Conservation (phyloP, 2,888 invertebrate genomes). For the Drosophila conformis region DNA sequence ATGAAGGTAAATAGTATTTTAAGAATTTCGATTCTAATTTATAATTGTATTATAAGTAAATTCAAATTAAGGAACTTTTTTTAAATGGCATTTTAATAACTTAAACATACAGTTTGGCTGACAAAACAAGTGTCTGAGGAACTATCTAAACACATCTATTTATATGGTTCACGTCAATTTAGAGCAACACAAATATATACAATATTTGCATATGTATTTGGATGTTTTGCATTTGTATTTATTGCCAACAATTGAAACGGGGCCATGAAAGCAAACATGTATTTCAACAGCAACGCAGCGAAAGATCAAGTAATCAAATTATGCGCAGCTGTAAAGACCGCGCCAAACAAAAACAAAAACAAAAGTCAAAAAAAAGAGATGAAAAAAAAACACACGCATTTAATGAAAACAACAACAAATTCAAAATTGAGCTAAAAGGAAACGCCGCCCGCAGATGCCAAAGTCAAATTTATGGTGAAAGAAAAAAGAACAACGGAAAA, state of each 20-base stretch:
- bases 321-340: conserved; percentile 48
- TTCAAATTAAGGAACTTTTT: background rate
- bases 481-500: conserved; percentile 22
- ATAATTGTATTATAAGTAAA: background rate
- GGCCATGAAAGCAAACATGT: conserved; percentile 49
- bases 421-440: conserved; percentile 47
- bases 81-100: background rate
- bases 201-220: conserved; percentile 12
- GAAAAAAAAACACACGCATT: conserved; percentile 8
- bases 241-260: conserved; percentile 38
- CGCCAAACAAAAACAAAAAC: conserved; percentile 34
- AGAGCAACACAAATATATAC: background rate
- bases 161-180: conserved; percentile 22
- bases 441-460: conserved; percentile 55
- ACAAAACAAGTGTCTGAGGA: conserved; percentile 4
- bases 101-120: background rate
- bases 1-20: background rate
- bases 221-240: conserved; percentile 25
- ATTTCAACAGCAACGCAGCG: conserved; percentile 35
- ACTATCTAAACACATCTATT: conserved; percentile 4
- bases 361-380: conserved; percentile 2
- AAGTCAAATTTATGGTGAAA: conserved; percentile 59
- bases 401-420: conserved; percentile 26
- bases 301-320: conserved; percentile 62
- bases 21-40: background rate